These are phyloP conservation scores for Saccopteryx leptura DNA, from an alignment of 2,113 vertebrate species.

Conservation along the genomic window DNA sequence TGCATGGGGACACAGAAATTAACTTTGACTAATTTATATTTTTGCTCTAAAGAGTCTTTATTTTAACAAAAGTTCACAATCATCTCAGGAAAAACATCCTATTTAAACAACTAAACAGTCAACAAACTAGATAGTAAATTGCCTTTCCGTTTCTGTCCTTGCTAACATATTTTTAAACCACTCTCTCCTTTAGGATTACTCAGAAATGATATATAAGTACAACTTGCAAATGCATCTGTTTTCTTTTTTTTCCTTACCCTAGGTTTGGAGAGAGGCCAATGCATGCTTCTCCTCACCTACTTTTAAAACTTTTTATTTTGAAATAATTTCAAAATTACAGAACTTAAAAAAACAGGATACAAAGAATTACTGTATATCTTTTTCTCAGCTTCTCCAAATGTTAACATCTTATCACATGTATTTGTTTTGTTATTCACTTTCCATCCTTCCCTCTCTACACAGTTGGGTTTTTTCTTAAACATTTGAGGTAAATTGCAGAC, in stretches of 20 bases:
- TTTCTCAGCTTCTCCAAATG: background rate
- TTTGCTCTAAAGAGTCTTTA: slow-evolving; percentile 79
- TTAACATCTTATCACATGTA: background rate
- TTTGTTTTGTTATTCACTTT: background rate
- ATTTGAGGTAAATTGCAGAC: background rate
- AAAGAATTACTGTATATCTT: background rate
- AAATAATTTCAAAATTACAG: slow-evolving; percentile 42
- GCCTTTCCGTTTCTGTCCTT: slow-evolving; percentile 66
- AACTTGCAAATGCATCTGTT: slow-evolving; percentile 10
- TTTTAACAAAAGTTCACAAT: slow-evolving; percentile 74
- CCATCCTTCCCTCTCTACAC: background rate
- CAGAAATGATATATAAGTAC: slow-evolving; percentile 19
- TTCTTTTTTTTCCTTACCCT: slow-evolving; percentile 7
- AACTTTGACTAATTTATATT: slow-evolving; percentile 88
- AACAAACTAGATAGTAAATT: slow-evolving; percentile 75
- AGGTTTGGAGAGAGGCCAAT: background rate
- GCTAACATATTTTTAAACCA: slow-evolving; percentile 70
- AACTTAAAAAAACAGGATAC: background rate
- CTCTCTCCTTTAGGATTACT: background rate
- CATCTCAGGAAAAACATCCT: slow-evolving; percentile 55
- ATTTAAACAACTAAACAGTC: slow-evolving; percentile 79
- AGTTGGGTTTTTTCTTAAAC: background rate
- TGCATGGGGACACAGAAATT: slow-evolving; percentile 91
- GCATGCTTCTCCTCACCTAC: background rate
- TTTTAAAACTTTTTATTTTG: background rate